These are phyloP conservation scores for Oxycera nigricornis DNA, from an alignment of 2,888 invertebrate species.

Conservation along the genomic window DNA sequence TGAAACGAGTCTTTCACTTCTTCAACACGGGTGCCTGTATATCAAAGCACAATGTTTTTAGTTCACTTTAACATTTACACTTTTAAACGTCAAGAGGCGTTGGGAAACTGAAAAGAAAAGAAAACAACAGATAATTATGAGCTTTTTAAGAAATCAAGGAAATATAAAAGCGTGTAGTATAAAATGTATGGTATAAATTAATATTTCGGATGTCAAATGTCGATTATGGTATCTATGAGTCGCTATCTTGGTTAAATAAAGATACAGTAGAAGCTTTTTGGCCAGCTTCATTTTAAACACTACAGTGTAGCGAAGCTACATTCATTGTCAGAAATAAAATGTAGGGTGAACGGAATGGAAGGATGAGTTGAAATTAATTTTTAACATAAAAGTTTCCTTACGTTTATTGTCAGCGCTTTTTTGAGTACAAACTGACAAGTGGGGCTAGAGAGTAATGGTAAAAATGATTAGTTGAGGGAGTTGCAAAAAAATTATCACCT, in stretches of 20 bases:
- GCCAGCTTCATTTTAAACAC: neutral
- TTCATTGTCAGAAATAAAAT: too few relatives aligned
- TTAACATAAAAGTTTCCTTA: too few relatives aligned
- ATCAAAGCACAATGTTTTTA: neutral
- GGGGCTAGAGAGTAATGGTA: too few relatives aligned
- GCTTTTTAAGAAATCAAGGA: neutral
- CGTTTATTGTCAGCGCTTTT: too few relatives aligned
- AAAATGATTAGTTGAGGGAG: too few relatives aligned
- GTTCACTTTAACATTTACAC: neutral
- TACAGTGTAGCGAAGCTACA: too few relatives aligned
- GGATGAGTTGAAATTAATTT: too few relatives aligned
- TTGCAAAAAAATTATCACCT: too few relatives aligned
- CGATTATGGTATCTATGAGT: constrained; percentile 34
- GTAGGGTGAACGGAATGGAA: too few relatives aligned
- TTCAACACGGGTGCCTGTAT: neutral
- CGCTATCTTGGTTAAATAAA: constrained; percentile 34
- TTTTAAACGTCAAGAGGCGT: neutral
- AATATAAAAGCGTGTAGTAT: constrained; percentile 6
- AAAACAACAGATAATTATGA: neutral
- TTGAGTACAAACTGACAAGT: too few relatives aligned
- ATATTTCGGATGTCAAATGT: constrained; percentile 31
- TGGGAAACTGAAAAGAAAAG: neutral
- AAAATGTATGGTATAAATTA: constrained; percentile 7
- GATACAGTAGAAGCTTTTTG: constrained; percentile 19
- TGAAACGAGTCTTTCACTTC: neutral